Percentiles rank a stretch among this genome's conserved stretches.
Evolutionary conservation across 2,113 vertebrate species (phyloP).

Genomic region (Leptosomus discolor): DNA sequence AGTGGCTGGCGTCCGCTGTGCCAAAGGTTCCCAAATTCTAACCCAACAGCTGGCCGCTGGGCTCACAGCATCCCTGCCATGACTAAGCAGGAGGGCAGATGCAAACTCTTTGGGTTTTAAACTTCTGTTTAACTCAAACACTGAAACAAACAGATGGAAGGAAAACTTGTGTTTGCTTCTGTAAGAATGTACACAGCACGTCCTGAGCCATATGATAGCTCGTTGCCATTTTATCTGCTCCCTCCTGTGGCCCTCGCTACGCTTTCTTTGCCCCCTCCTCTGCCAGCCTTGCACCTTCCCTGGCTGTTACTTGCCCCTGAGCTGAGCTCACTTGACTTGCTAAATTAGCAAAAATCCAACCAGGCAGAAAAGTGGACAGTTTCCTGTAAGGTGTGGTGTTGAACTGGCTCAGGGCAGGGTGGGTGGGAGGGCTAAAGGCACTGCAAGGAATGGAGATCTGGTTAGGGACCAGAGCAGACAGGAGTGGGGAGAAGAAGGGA

Average conservation of each 20-base stretch:
- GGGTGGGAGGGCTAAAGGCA: not conserved
- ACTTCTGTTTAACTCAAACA: not conserved
- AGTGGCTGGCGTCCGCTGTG: fast-evolving
- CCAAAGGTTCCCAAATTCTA: not conserved
- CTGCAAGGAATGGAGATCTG: not conserved
- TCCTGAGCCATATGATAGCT: not conserved
- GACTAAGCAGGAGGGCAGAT: not conserved
- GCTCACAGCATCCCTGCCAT: not conserved
- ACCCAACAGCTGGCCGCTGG: fast-evolving
- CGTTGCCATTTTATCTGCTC: not conserved
- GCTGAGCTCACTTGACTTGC: not conserved
- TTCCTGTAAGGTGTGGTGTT: not conserved
- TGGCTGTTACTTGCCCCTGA: not conserved
- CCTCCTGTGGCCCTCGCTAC: not conserved
- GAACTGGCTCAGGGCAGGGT: not conserved
- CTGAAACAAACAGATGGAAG: not conserved
- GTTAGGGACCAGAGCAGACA: not conserved
- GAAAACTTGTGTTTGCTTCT: not conserved
- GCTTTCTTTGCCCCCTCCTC: not conserved
- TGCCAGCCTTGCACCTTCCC: not conserved
- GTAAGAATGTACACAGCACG: fast-evolving
- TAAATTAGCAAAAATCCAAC: not conserved
- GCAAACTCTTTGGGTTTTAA: not conserved
- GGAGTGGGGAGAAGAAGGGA: not conserved
- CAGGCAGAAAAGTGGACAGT: not conserved